phyloP scores from a whole-genome alignment of 2,888 invertebrate genomes.

The Ochropacha duplaris region DNA sequence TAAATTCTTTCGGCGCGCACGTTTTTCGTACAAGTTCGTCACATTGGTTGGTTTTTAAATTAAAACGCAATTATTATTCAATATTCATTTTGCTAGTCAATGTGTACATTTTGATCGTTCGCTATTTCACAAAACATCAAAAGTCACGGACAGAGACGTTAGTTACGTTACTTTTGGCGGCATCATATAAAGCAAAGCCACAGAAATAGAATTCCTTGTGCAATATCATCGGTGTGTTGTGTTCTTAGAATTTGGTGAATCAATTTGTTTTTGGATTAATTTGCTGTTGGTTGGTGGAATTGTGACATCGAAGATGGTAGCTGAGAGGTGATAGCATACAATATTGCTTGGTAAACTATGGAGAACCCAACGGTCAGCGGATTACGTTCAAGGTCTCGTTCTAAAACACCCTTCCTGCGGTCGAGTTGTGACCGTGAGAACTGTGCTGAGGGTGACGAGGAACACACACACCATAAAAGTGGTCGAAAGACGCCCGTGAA shows the following conservation, averaged over 20 bases:
- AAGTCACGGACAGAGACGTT: constrained; percentile 24
- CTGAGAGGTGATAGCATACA: constrained; percentile 20
- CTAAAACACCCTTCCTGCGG: constrained; percentile 86
- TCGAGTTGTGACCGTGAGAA: constrained; percentile 83
- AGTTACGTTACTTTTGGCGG: constrained; percentile 78
- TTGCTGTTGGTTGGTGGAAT: constrained; percentile 40
- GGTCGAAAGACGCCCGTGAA: constrained; percentile 76
- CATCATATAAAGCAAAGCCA: constrained; percentile 72
- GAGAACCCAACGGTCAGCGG: constrained; percentile 75
- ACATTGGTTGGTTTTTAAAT: constrained; percentile 27
- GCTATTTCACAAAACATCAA: constrained; percentile 17
- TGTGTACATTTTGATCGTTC: neutral
- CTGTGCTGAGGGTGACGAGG: constrained; percentile 79
- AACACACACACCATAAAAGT: constrained; percentile 76
- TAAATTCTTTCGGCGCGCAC: constrained; percentile 47
- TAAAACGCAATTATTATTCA: constrained; percentile 6
- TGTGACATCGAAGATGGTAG: constrained; percentile 44
- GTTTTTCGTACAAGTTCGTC: constrained; percentile 44
- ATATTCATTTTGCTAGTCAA: constrained; percentile 6
- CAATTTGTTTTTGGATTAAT: constrained; percentile 45
- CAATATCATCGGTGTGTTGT: constrained; percentile 54
- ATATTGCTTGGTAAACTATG: constrained; percentile 45
- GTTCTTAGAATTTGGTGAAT: constrained; percentile 41
- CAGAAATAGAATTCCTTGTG: constrained; percentile 81
- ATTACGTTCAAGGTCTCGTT: constrained; percentile 87